phyloP scores from a whole-genome alignment of 2,113 vertebrate genomes.

The Misgurnus mizolepis region DNA sequence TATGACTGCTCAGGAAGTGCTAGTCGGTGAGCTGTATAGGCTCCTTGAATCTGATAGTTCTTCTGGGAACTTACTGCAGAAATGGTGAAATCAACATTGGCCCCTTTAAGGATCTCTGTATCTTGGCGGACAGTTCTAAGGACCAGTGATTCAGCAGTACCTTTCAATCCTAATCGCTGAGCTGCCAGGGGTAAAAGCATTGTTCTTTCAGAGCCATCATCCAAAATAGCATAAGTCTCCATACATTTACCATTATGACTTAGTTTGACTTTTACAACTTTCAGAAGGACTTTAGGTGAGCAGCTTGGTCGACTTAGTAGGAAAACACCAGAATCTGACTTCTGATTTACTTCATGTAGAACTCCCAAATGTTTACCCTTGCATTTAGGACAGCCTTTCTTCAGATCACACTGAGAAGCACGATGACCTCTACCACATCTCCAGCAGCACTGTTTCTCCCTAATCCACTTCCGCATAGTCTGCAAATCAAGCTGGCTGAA shows the following conservation, averaged over 20 bases:
- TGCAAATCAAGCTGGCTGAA: too few species aligned
- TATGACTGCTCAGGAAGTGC: not conserved
- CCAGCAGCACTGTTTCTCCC: not conserved
- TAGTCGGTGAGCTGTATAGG: too few species aligned
- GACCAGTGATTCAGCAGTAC: not conserved
- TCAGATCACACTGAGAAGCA: not conserved
- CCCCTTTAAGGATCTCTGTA: not conserved
- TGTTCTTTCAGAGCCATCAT: not conserved
- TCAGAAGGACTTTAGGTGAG: not conserved
- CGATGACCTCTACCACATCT: not conserved
- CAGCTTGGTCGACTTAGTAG: not conserved
- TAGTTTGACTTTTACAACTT: not conserved
- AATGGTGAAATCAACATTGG: not conserved
- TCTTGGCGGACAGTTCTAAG: not conserved
- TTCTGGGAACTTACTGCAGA: not conserved
- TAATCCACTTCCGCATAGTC: too few species aligned
- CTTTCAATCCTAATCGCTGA: not conserved
- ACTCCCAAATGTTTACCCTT: not conserved
- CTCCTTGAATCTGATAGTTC: not conserved
- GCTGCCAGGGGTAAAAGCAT: not conserved
- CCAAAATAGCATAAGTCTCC: not conserved
- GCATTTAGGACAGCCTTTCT: not conserved
- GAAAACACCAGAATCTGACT: not conserved
- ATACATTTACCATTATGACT: not conserved
- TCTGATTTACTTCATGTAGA: not conserved